Conservation (phyloP, 2,797 vertebrate species). For the Halcyon badia region DNA sequence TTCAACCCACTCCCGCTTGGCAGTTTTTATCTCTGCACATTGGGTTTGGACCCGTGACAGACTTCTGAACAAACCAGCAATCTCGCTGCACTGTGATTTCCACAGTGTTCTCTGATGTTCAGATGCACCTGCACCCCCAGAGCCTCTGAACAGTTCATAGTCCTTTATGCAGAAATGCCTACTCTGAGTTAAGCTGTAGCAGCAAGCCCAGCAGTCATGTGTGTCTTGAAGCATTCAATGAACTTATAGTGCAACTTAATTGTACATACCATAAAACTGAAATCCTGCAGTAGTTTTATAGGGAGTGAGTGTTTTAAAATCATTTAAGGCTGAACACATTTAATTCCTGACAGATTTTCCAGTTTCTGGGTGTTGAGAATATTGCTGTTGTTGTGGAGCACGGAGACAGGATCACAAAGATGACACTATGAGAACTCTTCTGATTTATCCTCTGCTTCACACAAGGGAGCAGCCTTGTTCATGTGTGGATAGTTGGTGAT, state of each 20-base stretch:
- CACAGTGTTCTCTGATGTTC: background rate
- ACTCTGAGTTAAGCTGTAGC: background rate
- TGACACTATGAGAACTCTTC: background rate
- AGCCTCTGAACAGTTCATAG: background rate
- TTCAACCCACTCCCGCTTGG: conserved; percentile 8
- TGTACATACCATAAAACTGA: background rate
- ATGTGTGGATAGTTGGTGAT: background rate
- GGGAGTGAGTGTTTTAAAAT: background rate
- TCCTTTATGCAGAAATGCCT: background rate
- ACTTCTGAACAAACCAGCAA: background rate
- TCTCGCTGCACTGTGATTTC: background rate
- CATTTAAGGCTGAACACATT: background rate
- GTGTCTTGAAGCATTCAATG: background rate
- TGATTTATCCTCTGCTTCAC: background rate
- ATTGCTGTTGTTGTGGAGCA: background rate
- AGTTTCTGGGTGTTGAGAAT: background rate
- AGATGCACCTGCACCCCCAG: background rate
- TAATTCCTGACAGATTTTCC: background rate
- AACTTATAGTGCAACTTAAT: background rate
- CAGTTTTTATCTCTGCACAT: background rate
- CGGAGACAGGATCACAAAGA: background rate
- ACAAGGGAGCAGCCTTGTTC: background rate
- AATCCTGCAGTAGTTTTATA: background rate
- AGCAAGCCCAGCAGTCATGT: background rate
- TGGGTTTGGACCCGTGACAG: background rate